Conservation (phyloP, 1,140 invertebrate species). For the Polypedilum pembai region DNA sequence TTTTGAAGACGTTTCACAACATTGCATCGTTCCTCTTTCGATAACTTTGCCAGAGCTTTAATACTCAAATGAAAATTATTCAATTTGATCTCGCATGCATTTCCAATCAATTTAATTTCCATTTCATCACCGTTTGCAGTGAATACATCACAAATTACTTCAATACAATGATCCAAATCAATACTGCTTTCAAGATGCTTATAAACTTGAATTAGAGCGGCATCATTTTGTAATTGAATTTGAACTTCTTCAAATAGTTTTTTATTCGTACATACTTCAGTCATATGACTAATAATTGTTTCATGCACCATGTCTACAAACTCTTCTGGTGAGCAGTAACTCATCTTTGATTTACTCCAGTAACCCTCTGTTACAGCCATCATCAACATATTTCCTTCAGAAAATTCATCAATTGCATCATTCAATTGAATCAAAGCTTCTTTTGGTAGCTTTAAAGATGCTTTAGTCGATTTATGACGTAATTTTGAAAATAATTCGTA, state of each 20-base stretch:
- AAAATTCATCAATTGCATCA: conserved; percentile 6
- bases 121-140: background rate
- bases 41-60: background rate
- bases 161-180: background rate
- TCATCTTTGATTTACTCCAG: conserved; percentile 17
- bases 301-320: background rate
- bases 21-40: background rate
- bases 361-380: background rate
- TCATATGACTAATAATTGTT: background rate
- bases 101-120: background rate
- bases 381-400: background rate
- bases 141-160: conserved; percentile 9
- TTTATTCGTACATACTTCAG: background rate
- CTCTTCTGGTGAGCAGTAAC: background rate
- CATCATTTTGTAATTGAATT: background rate
- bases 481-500: conserved; percentile 19
- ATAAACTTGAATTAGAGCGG: background rate
- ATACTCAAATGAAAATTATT: background rate
- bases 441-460: background rate
- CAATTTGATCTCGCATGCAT: background rate
- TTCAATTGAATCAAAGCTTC: background rate
- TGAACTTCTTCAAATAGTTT: background rate
- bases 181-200: background rate
- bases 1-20: background rate
- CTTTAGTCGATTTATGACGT: background rate